phyloP scores from a whole-genome alignment of 2,113 vertebrate genomes.

The Perca fluviatilis region DNA sequence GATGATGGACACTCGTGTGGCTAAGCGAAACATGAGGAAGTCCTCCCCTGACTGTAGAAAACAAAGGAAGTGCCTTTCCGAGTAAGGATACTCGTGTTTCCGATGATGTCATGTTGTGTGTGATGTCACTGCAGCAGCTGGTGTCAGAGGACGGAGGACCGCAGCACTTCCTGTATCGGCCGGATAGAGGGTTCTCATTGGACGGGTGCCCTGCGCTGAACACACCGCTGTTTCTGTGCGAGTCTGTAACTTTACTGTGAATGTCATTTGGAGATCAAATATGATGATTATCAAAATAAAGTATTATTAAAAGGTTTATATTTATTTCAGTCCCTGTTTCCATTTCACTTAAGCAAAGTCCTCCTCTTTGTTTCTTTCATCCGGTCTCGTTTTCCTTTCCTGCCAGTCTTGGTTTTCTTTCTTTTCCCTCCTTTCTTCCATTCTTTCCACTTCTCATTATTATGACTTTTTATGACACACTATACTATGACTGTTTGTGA shows the following conservation, averaged over 20 bases:
- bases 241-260: constrained; percentile 40
- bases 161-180: background rate
- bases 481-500: no score
- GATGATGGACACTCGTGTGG: background rate
- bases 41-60: constrained; percentile 8
- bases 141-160: background rate
- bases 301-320: constrained; percentile 9
- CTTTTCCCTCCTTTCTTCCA: no score
- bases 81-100: background rate
- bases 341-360: no score
- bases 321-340: background rate
- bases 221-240: background rate
- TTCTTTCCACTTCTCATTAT: no score
- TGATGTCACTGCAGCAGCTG: background rate
- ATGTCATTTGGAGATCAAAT: constrained; percentile 30
- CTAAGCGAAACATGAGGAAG: background rate
- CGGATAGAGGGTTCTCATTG: no score
- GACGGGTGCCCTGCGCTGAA: background rate
- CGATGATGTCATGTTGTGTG: background rate
- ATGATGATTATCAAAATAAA: constrained; percentile 46
- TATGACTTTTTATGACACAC: no score
- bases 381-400: background rate
- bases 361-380: background rate
- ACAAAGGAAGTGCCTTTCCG: constrained; percentile 51
- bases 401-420: no score